Conservation (phyloP, 1,140 invertebrate genomes). For the Lepidotrigona ventralis region DNA sequence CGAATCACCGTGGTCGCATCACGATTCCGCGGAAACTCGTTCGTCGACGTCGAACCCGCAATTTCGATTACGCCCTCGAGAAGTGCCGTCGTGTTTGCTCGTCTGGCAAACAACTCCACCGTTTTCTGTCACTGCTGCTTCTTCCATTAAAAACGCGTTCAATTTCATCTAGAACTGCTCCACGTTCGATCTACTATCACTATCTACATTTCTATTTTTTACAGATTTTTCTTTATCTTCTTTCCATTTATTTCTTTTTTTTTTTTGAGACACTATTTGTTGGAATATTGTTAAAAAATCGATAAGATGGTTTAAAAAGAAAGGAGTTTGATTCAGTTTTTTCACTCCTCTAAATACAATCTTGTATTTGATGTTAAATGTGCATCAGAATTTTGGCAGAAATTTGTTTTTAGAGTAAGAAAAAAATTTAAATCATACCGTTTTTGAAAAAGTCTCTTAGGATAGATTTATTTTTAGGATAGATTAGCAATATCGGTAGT, state of each 20-base stretch:
- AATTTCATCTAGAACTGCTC: conserved; percentile 7
- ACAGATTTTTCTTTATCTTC: background rate
- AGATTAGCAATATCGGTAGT: too few species aligned
- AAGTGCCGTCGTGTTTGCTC: conserved; percentile 9
- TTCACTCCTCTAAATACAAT: too few species aligned
- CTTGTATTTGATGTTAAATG: too few species aligned
- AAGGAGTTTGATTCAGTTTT: too few species aligned
- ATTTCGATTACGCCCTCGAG: conserved; percentile 37
- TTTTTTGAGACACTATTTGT: background rate
- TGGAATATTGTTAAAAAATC: background rate
- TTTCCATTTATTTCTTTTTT: background rate
- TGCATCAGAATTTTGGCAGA: too few species aligned
- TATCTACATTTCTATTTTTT: background rate
- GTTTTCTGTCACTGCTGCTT: background rate
- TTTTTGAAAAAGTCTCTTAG: too few species aligned
- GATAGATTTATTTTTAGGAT: too few species aligned
- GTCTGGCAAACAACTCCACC: background rate
- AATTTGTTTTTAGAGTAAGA: too few species aligned
- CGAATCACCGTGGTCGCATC: conserved; percentile 44
- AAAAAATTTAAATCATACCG: too few species aligned
- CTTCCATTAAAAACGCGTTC: conserved; percentile 17
- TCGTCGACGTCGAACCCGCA: conserved; percentile 23
- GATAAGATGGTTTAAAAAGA: background rate
- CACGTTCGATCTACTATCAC: background rate
- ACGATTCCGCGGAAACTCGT: conserved; percentile 43